Base-by-base conservation (phyloP, 2,113 vertebrate genomes). In the Helogale parvula region DNA sequence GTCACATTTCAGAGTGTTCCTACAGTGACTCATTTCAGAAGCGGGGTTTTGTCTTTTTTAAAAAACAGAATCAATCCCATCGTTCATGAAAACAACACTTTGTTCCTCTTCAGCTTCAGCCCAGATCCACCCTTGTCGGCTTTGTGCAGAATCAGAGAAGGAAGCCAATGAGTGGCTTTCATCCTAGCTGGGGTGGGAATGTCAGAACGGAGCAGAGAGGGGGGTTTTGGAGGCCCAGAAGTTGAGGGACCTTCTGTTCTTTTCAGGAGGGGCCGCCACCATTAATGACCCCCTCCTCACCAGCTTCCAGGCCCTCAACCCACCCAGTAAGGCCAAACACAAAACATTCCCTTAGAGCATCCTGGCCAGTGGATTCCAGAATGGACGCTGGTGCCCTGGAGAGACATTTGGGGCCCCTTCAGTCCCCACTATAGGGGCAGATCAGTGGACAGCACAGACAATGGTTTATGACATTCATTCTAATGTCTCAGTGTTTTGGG, bases 11-110 rank as follows among this genome's bases (percentile, higher is more conserved):
- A 88, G 47, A 38, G 68, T 19, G 31, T 95, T 68, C 79, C 93
- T 68, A 50, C 69, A 41, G 66, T 54, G 85, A 93, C 88, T 96
- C 54, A 35, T 69, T 96, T 83, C 84, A 86, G 54, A 90, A 94
- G 35, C 52, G 57, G n/a, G 69, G 63, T 63, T 90, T 83, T 5
- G 5, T 90, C 47, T 41, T 83, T 87, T 88, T 84, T 16, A 31
- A 66, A 85, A 81, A 52, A 60, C 68, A 47, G 83, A 77, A 52
- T 69, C 83, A 68, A 19, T 19, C 11, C 33, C 0, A 1, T 45
- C 77, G 68, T 91, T 86, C 54, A 63, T 87, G 92, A 86, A 79
- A 69, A 65, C 25, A 54, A 71, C 11, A 52, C 86, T 97, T 74
- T 60, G 35, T n/a, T 74, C 17, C 14, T 35, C n/a, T 85, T 63